Evolutionary conservation across 2,888 invertebrate species (phyloP), one percentile per base, ranked within the genome.

Genomic region (Drosophila affinis): DNA sequence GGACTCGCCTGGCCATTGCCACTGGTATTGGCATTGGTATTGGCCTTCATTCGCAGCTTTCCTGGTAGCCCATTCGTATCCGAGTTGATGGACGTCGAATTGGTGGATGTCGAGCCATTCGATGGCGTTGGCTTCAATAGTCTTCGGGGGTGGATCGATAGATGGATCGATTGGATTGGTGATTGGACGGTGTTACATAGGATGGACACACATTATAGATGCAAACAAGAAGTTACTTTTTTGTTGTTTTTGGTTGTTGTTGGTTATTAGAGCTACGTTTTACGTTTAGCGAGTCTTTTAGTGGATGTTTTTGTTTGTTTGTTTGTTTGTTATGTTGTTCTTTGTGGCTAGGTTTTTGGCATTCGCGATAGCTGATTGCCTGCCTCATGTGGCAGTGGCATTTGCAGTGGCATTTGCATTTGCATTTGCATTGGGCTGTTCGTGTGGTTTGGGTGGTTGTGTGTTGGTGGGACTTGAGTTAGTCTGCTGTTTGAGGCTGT

Each of bases 81-180:
- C 44, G 86, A 88, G 51, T 77, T 69, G 44, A 75, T 76, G 3
- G 85, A 71, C n/a, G 89, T 89, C 47, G 91, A 90, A 51, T 80
- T 88, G 21, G 91, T 88, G 49, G 91, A 90, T 56, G 78, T 86
- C 55, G 87, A 81, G 64, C 86, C 81, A 65, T 78, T 87, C 61
- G 88, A 80, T 53, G 81, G 81, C 64, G 70, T 87, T 69, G 73
- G 76, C 79, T 88, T 87, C 71, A 68, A 75, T 65, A 87, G 78
- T 85, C 90, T 90, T 90, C 79, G 52, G 51, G 52, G 47, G 60
- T 3, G 21, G 10, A 32, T 32, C 18, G 12, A 27, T 49, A 17
- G 51, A 32, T 49, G 62, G n/a, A 7, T n/a, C 14, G 39, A 63
- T 62, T 9, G 29, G 18, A 58, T 39, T 57, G 44, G 32, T 49